phyloP scores from a whole-genome alignment of 1,140 invertebrate genomes.

The Papilio dardanus region DNA sequence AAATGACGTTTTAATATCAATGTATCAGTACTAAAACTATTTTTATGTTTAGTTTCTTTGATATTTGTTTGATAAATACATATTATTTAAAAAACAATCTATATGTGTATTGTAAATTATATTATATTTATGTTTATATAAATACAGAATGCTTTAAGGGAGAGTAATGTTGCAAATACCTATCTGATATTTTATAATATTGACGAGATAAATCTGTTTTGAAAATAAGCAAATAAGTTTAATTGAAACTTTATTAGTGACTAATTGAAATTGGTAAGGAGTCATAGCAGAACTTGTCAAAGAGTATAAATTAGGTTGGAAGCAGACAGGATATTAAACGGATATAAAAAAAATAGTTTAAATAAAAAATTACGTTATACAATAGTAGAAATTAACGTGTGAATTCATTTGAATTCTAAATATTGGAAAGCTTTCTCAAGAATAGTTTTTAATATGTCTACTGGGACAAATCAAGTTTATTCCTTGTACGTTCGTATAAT shows the following conservation, averaged over 20 bases:
- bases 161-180: not conserved
- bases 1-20: no score
- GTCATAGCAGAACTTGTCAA: not conserved
- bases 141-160: not conserved
- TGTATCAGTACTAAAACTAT: not conserved
- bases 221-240: no score
- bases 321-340: not conserved
- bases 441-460: conserved; percentile 10
- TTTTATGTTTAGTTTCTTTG: not conserved
- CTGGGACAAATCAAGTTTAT: not conserved
- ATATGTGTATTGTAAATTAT: not conserved
- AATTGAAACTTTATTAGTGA: no score
- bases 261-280: no score
- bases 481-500: not conserved
- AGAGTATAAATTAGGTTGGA: not conserved
- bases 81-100: not conserved
- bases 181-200: not conserved
- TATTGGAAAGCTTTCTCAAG: not conserved
- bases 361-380: no score
- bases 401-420: not conserved
- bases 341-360: no score
- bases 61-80: not conserved
- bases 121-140: not conserved
- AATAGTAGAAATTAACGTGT: not conserved
- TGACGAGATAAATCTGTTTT: not conserved